These are phyloP conservation scores for Cheilosia soror DNA, from an alignment of 2,888 invertebrate genomes.

Conservation along the genomic window DNA sequence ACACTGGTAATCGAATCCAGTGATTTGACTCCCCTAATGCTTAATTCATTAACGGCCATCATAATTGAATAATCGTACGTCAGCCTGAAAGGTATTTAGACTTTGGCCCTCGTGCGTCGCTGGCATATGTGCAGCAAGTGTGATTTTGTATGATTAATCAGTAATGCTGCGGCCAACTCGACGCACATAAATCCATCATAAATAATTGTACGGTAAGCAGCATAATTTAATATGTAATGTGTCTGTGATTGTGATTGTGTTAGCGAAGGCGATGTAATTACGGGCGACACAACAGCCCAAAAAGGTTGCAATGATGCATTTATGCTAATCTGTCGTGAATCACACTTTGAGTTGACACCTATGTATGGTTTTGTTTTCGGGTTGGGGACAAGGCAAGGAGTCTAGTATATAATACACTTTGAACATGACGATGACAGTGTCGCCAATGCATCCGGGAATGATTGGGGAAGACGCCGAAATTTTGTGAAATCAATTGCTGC, in stretches of 20 bases:
- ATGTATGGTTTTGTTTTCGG: background rate
- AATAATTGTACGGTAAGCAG: constrained; percentile 71
- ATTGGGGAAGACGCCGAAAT: constrained; percentile 10
- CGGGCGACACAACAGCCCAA: constrained; percentile 24
- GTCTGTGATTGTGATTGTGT: constrained; percentile 36
- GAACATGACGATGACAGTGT: background rate
- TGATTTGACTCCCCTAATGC: constrained; percentile 59
- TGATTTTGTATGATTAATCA: constrained; percentile 63
- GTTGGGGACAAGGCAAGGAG: background rate
- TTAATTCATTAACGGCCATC: constrained; percentile 72
- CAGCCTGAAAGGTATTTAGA: constrained; percentile 40
- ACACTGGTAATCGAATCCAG: constrained; percentile 52
- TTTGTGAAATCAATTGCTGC: constrained; percentile 66
- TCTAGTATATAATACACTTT: constrained; percentile 2
- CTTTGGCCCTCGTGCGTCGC: background rate
- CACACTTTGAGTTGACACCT: constrained; percentile 67
- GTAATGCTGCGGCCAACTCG: constrained; percentile 65
- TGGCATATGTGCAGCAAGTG: constrained; percentile 9
- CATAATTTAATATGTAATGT: constrained; percentile 61
- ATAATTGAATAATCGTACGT: constrained; percentile 72
- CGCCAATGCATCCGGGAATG: constrained; percentile 53
- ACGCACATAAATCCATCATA: constrained; percentile 74
- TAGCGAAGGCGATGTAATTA: constrained; percentile 25
- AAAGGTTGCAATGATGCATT: constrained; percentile 57
- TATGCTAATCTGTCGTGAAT: constrained; percentile 70